Evolutionary conservation across 2,113 vertebrate genomes (phyloP), one percentile per base, ranked within the genome.

Genomic region (Chaetorhynchus papuensis): DNA sequence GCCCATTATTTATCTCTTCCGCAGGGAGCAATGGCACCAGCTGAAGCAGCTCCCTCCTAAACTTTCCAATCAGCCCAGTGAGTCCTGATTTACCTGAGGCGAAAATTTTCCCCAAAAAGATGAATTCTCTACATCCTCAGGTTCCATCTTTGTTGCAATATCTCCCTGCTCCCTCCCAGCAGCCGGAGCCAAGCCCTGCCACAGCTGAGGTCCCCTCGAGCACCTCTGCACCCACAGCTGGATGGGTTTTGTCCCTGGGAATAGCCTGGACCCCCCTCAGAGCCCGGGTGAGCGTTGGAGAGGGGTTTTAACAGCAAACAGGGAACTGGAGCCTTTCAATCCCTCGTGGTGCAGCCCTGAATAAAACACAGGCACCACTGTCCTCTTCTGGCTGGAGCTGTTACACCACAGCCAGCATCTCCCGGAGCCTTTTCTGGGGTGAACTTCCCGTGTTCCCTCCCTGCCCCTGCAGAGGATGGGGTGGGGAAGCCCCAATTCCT

Each of bases 401-500:
- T 39, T 4, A 3, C 1, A 15, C 8, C 5, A 0, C 84, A 47
- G 69, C 49, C 9, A 1, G 6, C 23, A 41, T 3, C 37, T 39
- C 15, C 45, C 2, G 50, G 17, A 66, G 15, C 13, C 6, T 14
- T 21, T 68, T 13, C 11, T 2, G 2, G 13, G 61, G 4, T 33
- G 1, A 12, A 31, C 75, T 22, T 22, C 18, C 60, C 1, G 0
- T 1, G 24, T n/a, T 30, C 47, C 16, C 4, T 7, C 56, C 37
- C 18, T 71, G 26, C 2, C 6, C 2, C 18, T 10, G 41, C 41
- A 10, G 24, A 77, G 63, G 44, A 13, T 1, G 44, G 42, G 19
- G 2, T 4, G 1, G 27, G 33, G 30, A 16, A 30, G 10, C 6
- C 7, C 3, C 7, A 0, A 0, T 9, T 2, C 9, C 5, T 2